A percentile compares a stretch with the other conserved stretches of the same genome.
These are phyloP conservation scores for Poecilia picta DNA, from an alignment of 2,797 vertebrate genomes.

Conservation along the genomic window DNA sequence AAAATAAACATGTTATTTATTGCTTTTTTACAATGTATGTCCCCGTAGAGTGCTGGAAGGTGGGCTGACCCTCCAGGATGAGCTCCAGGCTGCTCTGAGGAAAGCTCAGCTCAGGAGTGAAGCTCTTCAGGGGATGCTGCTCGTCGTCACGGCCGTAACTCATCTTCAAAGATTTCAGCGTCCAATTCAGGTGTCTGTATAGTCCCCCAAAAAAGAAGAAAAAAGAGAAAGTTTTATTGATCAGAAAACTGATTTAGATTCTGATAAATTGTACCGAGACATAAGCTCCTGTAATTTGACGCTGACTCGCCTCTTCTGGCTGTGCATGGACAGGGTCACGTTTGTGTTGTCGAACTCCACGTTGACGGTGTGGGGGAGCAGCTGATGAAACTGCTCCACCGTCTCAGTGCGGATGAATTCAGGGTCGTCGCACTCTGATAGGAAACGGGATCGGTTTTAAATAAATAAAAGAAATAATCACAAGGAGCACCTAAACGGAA, in stretches of 20 bases:
- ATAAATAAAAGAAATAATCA: neutral
- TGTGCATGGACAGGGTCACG: conserved; percentile 94
- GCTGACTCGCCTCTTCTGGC: conserved; percentile 90
- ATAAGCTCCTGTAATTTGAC: neutral
- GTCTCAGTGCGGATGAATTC: conserved; percentile 71
- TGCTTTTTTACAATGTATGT: neutral
- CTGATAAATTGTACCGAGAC: neutral
- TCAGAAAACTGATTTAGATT: neutral
- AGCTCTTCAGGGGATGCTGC: conserved; percentile 88
- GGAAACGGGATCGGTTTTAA: neutral
- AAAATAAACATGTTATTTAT: conserved; percentile 18
- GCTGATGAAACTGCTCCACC: conserved; percentile 73
- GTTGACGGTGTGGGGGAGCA: conserved; percentile 86
- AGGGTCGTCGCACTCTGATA: conserved; percentile 58
- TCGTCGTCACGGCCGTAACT: conserved; percentile 86
- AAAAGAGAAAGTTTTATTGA: neutral
- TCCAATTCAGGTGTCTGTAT: conserved; percentile 94
- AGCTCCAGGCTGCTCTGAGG: conserved; percentile 92
- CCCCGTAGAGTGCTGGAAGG: neutral
- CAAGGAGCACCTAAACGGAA: neutral
- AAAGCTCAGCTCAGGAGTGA: conserved; percentile 88
- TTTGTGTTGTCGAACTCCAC: conserved; percentile 93
- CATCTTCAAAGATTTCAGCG: conserved; percentile 90
- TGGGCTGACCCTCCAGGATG: conserved; percentile 86
- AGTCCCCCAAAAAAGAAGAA: neutral